Evolutionary conservation across 2,888 invertebrate species (phyloP), one percentile per base, ranked within the genome.

Genomic region (Malacosoma neustria): DNA sequence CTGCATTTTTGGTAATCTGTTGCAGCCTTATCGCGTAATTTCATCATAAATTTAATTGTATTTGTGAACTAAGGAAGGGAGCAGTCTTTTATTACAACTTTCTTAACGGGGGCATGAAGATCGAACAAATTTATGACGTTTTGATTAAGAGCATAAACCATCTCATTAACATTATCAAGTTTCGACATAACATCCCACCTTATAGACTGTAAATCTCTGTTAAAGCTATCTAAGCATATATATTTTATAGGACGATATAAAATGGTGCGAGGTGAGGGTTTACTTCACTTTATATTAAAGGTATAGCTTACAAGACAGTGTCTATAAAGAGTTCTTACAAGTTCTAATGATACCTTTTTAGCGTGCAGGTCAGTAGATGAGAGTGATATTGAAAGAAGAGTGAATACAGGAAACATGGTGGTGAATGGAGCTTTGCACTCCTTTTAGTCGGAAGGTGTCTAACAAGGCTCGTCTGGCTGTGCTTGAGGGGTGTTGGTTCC

Each of bases 11-110:
- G 13, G 12, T 7, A 11, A 29, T 7, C 13, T 13, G 3, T 14
- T 34, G 9, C 4, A 15, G 15, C 15, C 1, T 14, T 4, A n/a
- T 34, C 29, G n/a, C 33, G 7, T 11, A 37, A 29, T 15, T 9
- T 13, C 34, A 38, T 38, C 38, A 38, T 38, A 1, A 38, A 14
- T 11, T 30, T 38, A 3, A 37, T 29, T 11, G 32, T 37, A 9
- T 37, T 33, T 3, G 37, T 37, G 6, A 37, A 13, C 37, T 33
- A 37, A 2, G 37, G 37, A n/a, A 33, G 14, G 6, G 29, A 29
- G 3, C 13, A 13, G 9, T 33, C 13, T 30, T 9, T 33, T 4
- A 37, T 37, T 11, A 29, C 9, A 30, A 4, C 9, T 1, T 7
- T 29, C 13, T 33, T 33, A 1, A 33, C 12, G 4, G 33, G 37